Base-by-base conservation (phyloP, 2,797 vertebrate genomes). In the Choloepus didactylus region DNA sequence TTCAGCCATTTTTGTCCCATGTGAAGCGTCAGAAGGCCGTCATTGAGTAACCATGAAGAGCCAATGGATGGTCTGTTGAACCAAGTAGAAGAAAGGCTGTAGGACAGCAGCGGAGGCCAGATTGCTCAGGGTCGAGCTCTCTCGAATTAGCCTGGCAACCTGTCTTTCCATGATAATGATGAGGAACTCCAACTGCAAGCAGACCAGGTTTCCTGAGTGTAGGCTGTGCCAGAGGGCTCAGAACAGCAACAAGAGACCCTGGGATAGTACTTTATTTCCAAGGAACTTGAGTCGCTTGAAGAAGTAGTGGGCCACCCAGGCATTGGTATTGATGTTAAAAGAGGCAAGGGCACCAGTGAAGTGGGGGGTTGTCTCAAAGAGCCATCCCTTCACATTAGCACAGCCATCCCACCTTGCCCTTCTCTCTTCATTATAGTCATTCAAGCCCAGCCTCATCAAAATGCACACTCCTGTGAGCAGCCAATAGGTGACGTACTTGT, bases 401-500 rank as follows among this genome's bases (percentile, higher is more conserved):
- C 99, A 99, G 90, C 99, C 99, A 2, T 99, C 98, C 99, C 99
- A 99, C 93, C 96, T 97, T 56, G 98, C 98, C 49, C 98, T 96
- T 21, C 99, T 99, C 0, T 97, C 97, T 35, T 98, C 95, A 19
- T 98, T 98, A 1, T 96, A 98, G 3, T 99, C 99, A 7, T 99
- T 99, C 98, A 99, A 99, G 44, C 99, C 99, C 5, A 99, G 97
- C 16, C 99, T 99, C 11, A 98, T 96, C 85, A 99, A 98, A 96
- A 99, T 99, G 97, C 99, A 99, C n/a, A 99, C 99, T 2, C 99
- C 99, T 98, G 99, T 99, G 95, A 99, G 99, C 69, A 99, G 98
- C 99, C 99, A 99, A 98, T 99, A 99, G 98, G 99, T 99, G 97
- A 99, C 99, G 0, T 99, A 99, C 98, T 99, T 99, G 98, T 99